Conservation (phyloP, 2,888 invertebrate genomes). For the Myopa testacea region DNA sequence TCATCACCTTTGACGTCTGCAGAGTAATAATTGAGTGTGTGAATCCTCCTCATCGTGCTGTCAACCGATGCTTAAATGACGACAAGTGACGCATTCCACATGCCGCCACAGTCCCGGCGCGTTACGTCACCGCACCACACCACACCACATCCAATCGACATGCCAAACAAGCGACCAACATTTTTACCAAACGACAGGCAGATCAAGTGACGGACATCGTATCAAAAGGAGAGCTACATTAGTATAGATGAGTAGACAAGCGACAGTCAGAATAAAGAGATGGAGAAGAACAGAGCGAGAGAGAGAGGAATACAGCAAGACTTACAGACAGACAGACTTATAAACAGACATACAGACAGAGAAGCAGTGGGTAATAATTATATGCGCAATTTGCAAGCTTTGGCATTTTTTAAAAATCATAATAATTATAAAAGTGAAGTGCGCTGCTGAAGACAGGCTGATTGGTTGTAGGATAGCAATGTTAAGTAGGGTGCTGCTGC, state of each 20-base stretch:
- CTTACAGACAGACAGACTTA: not conserved
- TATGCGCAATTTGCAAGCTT: constrained; percentile 38
- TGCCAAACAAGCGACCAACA: not conserved
- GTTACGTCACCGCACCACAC: not conserved
- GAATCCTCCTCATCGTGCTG: constrained; percentile 35
- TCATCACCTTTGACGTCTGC: not conserved
- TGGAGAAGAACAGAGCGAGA: not conserved
- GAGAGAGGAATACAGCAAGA: not conserved
- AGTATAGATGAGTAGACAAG: constrained; percentile 1
- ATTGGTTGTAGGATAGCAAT: not conserved
- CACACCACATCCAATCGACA: not conserved
- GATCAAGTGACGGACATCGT: constrained; percentile 15
- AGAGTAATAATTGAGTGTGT: constrained; percentile 37
- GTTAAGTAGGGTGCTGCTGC: too few relatives aligned
- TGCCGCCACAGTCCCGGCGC: not conserved
- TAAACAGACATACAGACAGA: constrained; percentile 1
- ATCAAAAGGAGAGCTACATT: not conserved
- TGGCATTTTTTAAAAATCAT: constrained; percentile 32
- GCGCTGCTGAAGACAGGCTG: not conserved
- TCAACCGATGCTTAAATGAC: constrained; percentile 38
- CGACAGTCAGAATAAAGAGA: not conserved
- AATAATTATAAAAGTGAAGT: not conserved
- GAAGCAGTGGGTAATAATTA: constrained; percentile 27
- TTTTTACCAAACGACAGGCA: not conserved
- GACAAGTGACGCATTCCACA: constrained; percentile 42